phyloP scores from a whole-genome alignment of 2,797 vertebrate species.

The Hydrocynus forskahlii region DNA sequence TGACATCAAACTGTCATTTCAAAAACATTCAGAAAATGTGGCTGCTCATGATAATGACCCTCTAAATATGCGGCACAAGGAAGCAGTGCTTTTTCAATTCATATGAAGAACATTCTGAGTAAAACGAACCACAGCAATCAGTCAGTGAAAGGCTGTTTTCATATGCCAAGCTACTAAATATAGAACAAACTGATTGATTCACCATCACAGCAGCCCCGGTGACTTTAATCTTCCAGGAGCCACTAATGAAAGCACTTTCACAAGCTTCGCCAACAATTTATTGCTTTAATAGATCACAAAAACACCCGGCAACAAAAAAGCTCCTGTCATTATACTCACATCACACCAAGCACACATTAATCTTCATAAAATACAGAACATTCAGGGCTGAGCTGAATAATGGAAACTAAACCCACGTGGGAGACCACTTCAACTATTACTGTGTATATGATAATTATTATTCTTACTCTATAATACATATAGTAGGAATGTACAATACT shows the following conservation, averaged over 20 bases:
- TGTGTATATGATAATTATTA: no score
- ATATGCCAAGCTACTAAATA: constrained; percentile 63
- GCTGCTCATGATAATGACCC: background rate
- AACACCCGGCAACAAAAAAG: constrained; percentile 54
- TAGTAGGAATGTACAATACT: no score
- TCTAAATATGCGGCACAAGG: background rate
- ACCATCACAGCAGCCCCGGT: constrained; percentile 51
- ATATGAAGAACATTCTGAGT: background rate
- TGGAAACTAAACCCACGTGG: constrained; percentile 40
- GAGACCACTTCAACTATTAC: background rate
- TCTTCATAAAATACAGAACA: constrained; percentile 53
- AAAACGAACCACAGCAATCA: constrained; percentile 50
- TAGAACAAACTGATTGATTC: constrained; percentile 65
- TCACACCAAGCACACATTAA: constrained; percentile 45
- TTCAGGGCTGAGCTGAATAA: constrained; percentile 34
- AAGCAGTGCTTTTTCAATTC: background rate
- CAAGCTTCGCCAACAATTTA: constrained; percentile 51
- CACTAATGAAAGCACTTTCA: constrained; percentile 56
- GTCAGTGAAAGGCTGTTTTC: constrained; percentile 46
- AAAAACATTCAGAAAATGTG: background rate
- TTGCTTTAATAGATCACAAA: constrained; percentile 58
- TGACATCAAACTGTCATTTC: background rate
- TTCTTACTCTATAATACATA: no score
- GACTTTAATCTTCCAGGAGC: constrained; percentile 60
- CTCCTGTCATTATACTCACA: constrained; percentile 50